Base-by-base conservation (phyloP, 2,113 vertebrate species). In the Stigmatopora argus region DNA sequence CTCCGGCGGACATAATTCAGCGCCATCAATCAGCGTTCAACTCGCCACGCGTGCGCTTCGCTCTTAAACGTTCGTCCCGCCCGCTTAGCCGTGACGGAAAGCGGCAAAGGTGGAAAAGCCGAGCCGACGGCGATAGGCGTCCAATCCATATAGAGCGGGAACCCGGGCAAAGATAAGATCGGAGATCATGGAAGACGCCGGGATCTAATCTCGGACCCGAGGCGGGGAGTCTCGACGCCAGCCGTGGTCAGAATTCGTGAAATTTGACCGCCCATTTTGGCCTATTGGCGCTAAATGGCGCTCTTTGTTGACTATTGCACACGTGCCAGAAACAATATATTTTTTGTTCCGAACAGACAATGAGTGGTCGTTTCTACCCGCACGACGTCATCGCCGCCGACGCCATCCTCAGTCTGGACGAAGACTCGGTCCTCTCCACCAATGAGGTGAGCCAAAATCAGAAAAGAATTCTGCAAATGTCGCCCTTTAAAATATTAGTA, bases 361-460 rank as follows among this genome's bases (percentile, higher is more conserved):
- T 92, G 90, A 91, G 89, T 76, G 80, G 90, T 71, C 91, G 91
- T 61, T 92, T 92, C 72, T 86, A 75, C 78, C 91, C 89, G 44
- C 81, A 91, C 64, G 75, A 87, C 44, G 80, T 75, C 81, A 84
- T 92, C 84, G 65, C 73, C 65, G 90, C 90, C 0, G 92, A 92
- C 17, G 90, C 90, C 7, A 70, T 92, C 15, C 89, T 92, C 74
- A 92, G 90, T 71, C 85, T 92, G 81, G 92, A 92, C 44, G 92
- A 92, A 77, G 92, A 92, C 78, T 90, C 91, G 0, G 90, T 92
- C 26, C 87, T 92, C 58, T 92, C 92, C 3, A 92, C 90, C 69
- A 92, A 92, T 77, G 92, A 92, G 90, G 92, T 92, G 73, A 84
- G 88, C 72, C 53, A 13, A 9, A 56, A 56, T 7, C 6, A 7